Evolutionary conservation across 1,140 invertebrate genomes (phyloP).

Genomic region (Saxidomus purpurata): DNA sequence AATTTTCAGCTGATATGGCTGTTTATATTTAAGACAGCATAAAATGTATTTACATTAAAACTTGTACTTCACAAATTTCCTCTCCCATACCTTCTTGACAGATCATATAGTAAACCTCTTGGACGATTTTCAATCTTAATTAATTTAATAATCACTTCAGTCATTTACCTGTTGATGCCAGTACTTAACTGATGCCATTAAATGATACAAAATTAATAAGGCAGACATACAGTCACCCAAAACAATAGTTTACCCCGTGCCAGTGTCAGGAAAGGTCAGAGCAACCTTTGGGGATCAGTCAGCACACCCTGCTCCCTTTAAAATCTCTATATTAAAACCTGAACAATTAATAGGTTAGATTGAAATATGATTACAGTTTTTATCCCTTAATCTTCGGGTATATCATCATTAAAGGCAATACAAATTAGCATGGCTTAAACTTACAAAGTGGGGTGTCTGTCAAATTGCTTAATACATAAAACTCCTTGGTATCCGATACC

Average conservation of each 20-base stretch:
- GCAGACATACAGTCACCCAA: slow-evolving; percentile 13
- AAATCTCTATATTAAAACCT: not conserved
- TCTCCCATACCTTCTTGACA: too few relatives aligned
- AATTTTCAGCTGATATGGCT: too few relatives aligned
- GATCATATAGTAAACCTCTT: too few relatives aligned
- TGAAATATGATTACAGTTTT: slow-evolving; percentile 26
- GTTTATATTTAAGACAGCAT: too few relatives aligned
- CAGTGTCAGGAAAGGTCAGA: not conserved
- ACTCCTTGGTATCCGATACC: not conserved
- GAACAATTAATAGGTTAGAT: slow-evolving; percentile 38
- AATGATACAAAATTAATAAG: slow-evolving; percentile 16
- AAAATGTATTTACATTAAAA: too few relatives aligned
- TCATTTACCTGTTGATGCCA: too few relatives aligned
- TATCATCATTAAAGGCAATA: not conserved
- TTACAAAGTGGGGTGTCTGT: not conserved
- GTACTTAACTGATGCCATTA: slow-evolving; percentile 11
- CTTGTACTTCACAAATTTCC: too few relatives aligned
- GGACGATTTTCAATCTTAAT: too few relatives aligned
- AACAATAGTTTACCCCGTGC: not conserved
- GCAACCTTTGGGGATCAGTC: not conserved
- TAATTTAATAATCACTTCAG: too few relatives aligned
- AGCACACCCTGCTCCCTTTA: not conserved
- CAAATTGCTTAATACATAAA: too few relatives aligned
- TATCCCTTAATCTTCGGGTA: not conserved
- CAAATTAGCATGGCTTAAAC: slow-evolving; percentile 5